Base-by-base conservation (phyloP, 64 coral and sea anemone genomes). In the Stichodactyla helianthus region DNA sequence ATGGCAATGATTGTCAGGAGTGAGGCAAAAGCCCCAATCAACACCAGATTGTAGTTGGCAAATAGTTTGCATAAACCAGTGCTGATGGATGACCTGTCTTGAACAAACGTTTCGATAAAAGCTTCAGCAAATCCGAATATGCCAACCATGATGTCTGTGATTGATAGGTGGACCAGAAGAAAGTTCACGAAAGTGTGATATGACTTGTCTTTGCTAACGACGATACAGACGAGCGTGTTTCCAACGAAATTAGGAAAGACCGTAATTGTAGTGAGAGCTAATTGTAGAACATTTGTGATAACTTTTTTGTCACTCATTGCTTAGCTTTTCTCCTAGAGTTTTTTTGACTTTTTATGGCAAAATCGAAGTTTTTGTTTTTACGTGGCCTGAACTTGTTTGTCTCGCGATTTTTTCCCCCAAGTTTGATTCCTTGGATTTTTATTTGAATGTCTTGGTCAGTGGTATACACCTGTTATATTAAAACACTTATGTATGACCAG, bases 171-270 rank as follows among this genome's bases (percentile, higher is more conserved):
- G 5, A 81, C 78, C 50, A 81, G 50, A 14, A 81, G 78, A 81
- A 81, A 81, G 78, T 81, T 81, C 13, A 22, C 10, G 17, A 81
- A 81, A 6, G 78, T 81, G 11, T 81, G 78, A 9, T 52, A 81
- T 18, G 78, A 51, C 22, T 52, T 81, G 78, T 52, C 26, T 53
- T 81, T 81, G 7, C 6, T 7, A 5, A 81, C 78, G 7, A 81
- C 78, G 17, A 81, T 6, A 81, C 78, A 81, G 50, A 81, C 78
- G 6, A 81, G 78, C 9, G 78, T 54, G 78, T 81, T 81, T 8
- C 78, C 78, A 15, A 81, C 52, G 25, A 81, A 54, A 54, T 81
- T 81, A 28, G 78, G 78, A 16, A 81, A 15, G 6, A 81, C 78
- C 6, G 53, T 17, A 0, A 52, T 5, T 28, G 78, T 20, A 19